Percentiles rank a stretch among this genome's conserved stretches.
These are phyloP conservation scores for Sebastes umbrosus DNA, from an alignment of 2,797 vertebrate genomes.

Conservation along the genomic window DNA sequence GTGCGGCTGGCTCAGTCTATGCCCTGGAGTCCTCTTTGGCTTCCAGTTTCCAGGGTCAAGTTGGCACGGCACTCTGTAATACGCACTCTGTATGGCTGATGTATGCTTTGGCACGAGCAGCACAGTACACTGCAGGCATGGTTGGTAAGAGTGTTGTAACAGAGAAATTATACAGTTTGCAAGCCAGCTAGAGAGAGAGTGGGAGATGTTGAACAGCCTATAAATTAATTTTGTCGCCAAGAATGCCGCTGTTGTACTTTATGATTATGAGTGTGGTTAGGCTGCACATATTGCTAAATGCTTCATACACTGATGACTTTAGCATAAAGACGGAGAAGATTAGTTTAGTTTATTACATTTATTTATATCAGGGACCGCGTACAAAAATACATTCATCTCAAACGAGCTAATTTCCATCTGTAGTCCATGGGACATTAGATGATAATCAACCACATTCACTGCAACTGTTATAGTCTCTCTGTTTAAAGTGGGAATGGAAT, in stretches of 20 bases:
- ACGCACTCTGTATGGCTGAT: slow-evolving; percentile 27
- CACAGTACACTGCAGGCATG: slow-evolving; percentile 10
- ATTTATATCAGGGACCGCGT: background rate
- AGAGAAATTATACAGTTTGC: slow-evolving; percentile 31
- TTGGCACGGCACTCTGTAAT: slow-evolving; percentile 33
- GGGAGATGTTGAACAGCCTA: slow-evolving; percentile 3
- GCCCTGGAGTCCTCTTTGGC: slow-evolving; percentile 31
- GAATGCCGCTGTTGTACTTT: slow-evolving; percentile 12
- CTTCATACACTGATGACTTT: slow-evolving; percentile 4
- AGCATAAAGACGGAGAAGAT: background rate
- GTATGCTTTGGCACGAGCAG: slow-evolving; percentile 41
- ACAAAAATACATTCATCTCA: background rate
- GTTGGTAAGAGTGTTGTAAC: slow-evolving; percentile 13
- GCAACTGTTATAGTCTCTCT: background rate
- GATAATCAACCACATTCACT: background rate
- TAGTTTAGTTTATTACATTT: background rate
- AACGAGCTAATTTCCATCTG: background rate
- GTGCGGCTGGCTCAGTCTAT: slow-evolving; percentile 19
- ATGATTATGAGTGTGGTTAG: slow-evolving; percentile 25
- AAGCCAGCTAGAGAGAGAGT: slow-evolving; percentile 10
- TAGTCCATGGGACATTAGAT: background rate
- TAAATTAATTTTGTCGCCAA: slow-evolving; percentile 29
- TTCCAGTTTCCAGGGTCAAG: slow-evolving; percentile 47
- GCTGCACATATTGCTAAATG: background rate
- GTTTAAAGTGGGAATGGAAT: background rate